Evolutionary conservation across 1,140 invertebrate genomes (phyloP), one percentile per base, ranked within the genome.

Genomic region (Melitaea cinxia): DNA sequence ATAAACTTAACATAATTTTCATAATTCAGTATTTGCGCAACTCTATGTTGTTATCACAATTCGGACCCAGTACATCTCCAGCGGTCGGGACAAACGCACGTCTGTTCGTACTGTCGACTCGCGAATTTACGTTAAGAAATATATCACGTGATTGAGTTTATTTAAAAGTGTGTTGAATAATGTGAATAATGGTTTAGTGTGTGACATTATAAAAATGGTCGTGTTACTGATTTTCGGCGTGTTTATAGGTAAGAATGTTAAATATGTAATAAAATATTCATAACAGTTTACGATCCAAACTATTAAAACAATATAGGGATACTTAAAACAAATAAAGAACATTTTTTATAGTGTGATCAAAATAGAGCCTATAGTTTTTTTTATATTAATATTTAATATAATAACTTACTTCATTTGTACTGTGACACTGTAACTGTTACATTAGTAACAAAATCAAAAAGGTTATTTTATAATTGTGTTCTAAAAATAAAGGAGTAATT

Each of bases 11-110:
- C 30, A 49, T 50, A 26, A 39, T 64, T 56, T 59, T 56, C 61
- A 57, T 56, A 64, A 59, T 50, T 50, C 23, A 49, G 47, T 50
- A 59, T 59, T 59, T 59, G 57, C 57, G 57, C 57, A 59, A 59
- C 57, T 59, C 28, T 10, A 59, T 35, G 57, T 59, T 56, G 57
- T 59, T 59, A 59, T 59, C 57, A 59, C 35, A 12, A 19, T 33
- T 35, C 42, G 33, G 4, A 37, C 24, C 26, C 39, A 63, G 60
- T 63, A 55, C 26, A n/a, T 26, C 42, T 15, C 17, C 17, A 63
- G 39, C 24, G 17, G 10, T 12, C 28, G 60, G n/a, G 12, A 17
- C 4, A 42, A 30, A 53, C 15, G 61, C 30, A 64, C 53, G 61
- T 50, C 42, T 24, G 47, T 17, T 15, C 30, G 4, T 15, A n/a